Base-by-base conservation (phyloP, 2,797 vertebrate genomes). In the Myripristis murdjan region DNA sequence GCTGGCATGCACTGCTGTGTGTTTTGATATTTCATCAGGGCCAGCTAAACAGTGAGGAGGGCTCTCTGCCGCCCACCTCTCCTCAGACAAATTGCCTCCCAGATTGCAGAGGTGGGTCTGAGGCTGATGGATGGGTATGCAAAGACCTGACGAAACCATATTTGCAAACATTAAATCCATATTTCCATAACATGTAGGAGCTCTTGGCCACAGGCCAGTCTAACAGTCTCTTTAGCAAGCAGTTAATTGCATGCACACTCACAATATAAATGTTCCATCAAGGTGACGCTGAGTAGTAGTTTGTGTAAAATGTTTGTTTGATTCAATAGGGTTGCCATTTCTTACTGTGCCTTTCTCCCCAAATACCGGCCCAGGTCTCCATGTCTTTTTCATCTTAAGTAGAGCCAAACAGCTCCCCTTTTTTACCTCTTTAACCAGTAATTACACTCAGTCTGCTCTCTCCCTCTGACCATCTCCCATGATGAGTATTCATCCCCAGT, bases 21-120 rank as follows among this genome's bases (percentile, higher is more conserved):
- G 89, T 92, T 91, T 90, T 82, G 87, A 87, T 91, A 86, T 92
- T 93, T 90, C 89, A 90, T 91, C 82, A 88, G 83, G 89, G 73
- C 84, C 81, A 54, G 83, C 88, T 93, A 93, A 94, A 88, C 91
- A 87, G 85, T 80, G 85, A 93, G 92, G 92, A 93, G 92, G 90
- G 86, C 88, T 87, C 85, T 85, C 79, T 58, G 84, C 86, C 91
- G 89, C 92, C 93, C 92, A 91, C 91, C 91, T 92, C 87, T 80
- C 82, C 89, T 87, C 84, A 93, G 92, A 94, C 88, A 93, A 93
- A 94, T 93, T 90, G 90, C 91, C 89, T 93, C 79, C 56, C 65
- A 87, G 88, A 93, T 92, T 92, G 89, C 90, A 89, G 89, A 92
- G 93, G 92, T 90, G 92, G 91, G 87, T 89, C 88, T 86, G 85